These are phyloP conservation scores for Diprion similis DNA, from an alignment of 1,140 invertebrate species.

Conservation along the genomic window DNA sequence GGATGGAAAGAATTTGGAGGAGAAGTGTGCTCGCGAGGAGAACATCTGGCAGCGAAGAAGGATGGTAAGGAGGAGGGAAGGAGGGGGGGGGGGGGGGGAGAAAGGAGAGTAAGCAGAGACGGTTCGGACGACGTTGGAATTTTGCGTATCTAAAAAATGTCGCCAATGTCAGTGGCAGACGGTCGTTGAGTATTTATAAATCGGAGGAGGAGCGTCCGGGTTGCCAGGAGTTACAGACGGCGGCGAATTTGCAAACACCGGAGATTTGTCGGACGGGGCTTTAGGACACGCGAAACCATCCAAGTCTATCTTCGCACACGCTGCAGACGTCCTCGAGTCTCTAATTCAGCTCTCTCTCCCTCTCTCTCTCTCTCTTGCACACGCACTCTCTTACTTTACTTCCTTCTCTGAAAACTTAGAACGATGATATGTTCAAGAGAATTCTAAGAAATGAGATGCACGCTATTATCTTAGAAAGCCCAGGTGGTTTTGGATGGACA, in stretches of 20 bases:
- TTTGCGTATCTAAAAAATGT: conserved; percentile 39
- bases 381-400: too few species aligned
- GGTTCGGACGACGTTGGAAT: conserved; percentile 21
- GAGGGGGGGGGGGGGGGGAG: background rate
- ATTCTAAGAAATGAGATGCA: too few species aligned
- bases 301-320: background rate
- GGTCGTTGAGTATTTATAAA: conserved; percentile 32
- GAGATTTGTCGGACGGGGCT: background rate
- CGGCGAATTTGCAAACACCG: background rate
- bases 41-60: background rate
- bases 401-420: too few species aligned
- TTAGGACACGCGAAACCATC: background rate
- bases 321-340: background rate
- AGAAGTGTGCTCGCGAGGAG: background rate
- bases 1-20: background rate
- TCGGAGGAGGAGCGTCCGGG: background rate
- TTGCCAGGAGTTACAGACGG: conserved; percentile 4
- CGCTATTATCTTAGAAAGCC: too few species aligned
- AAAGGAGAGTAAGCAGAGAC: conserved; percentile 24
- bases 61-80: background rate
- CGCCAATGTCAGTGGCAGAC: conserved; percentile 36
- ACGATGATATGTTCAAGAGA: too few species aligned
- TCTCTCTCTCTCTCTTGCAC: too few species aligned
- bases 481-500: too few species aligned
- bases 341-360: too few species aligned